Evolutionary conservation across 2,888 invertebrate species (phyloP), one percentile per base, ranked within the genome.

Genomic region (Dione vanillae): DNA sequence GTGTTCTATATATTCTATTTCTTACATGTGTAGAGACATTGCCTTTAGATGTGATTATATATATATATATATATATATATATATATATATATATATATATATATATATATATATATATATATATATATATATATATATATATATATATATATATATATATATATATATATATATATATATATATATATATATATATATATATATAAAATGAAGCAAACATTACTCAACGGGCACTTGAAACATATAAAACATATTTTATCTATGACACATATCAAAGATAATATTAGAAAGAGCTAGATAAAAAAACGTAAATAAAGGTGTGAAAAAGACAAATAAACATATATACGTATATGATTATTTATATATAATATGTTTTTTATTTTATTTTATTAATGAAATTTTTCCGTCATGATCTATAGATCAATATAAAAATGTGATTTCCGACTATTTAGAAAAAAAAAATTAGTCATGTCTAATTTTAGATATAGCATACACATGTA

Each of bases 181-280:
- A 27, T 27, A 27, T 27, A 27, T 27, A 27, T 27, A 27, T 27
- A 27, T 27, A 27, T 27, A 27, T 27, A 27, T 27, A 27, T 27
- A 20, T 19, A 19, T 11, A 12, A 10, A 43, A 59, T 19, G 35
- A 47, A 12, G 49, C 35, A 40, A 51, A 47, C 37, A 64, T 37
- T 19, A 6, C 14, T 64, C 47, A 45, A 61, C 35, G 41, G 37
- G 65, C 41, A 67, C 67, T 67, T 61, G 65, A 70, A 52, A 67
- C 27, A 64, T 45, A 61, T 45, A 45, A 67, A 43, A 62, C 27
- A 37, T 70, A 61, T 67, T n/a, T 73, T 73, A 67, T 73, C 70
- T 47, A 27, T 70, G 47, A 67, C 69, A 71, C 49, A 47, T 45
- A 67, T 67, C 72, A 67, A 27, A 61, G 70, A 73, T 70, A 70